Evolutionary conservation across 2,113 vertebrate species (phyloP).

Genomic region (Cheirogaleus medius): DNA sequence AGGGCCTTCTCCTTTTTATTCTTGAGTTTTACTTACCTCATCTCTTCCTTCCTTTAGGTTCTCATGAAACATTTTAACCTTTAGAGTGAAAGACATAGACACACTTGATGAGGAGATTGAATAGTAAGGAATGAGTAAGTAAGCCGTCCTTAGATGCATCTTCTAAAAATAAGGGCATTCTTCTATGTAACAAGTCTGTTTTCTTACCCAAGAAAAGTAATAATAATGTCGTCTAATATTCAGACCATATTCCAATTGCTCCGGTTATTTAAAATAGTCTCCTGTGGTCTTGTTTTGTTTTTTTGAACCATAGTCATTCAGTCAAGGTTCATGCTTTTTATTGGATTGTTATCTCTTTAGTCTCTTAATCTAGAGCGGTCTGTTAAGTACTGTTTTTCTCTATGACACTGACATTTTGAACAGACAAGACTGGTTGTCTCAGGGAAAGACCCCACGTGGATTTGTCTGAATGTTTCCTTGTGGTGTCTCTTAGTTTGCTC

Average conservation of each 20-base stretch:
- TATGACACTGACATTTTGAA: not conserved
- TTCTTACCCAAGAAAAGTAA: not conserved
- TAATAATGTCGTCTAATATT: not conserved
- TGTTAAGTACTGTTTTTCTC: not conserved
- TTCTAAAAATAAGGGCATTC: not conserved
- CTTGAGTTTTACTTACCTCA: not conserved
- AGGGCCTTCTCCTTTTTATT: not conserved
- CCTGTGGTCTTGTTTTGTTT: not conserved
- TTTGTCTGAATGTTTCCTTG: not conserved
- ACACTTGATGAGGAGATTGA: not conserved
- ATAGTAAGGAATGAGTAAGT: not conserved
- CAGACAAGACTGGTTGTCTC: not conserved
- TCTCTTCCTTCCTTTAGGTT: not conserved
- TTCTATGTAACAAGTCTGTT: not conserved
- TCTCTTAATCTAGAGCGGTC: not conserved
- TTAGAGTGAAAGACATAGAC: not conserved
- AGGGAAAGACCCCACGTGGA: not conserved
- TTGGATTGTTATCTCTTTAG: not conserved
- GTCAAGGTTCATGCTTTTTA: not conserved
- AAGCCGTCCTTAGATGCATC: not conserved
- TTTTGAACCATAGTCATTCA: not conserved
- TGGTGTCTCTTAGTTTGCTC: not conserved
- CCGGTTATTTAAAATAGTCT: not conserved
- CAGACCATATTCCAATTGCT: not conserved
- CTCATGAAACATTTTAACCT: not conserved